Evolutionary conservation across 2,888 invertebrate genomes (phyloP).

Genomic region (Ectemnius cavifrons): DNA sequence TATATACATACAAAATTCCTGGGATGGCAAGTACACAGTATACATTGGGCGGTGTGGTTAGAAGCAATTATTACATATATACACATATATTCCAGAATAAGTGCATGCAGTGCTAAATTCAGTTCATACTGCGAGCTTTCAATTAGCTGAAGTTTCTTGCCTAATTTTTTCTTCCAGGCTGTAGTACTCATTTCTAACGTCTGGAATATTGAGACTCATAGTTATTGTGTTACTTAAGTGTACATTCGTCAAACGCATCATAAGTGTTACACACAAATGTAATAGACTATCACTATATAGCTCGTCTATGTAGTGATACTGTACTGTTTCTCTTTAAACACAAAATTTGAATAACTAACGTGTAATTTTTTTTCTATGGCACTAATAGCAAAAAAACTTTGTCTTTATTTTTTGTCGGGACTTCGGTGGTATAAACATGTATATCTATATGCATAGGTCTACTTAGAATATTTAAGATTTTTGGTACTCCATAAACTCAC

Average conservation of each 20-base stretch:
- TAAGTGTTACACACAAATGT: conserved; percentile 3
- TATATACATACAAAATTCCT: conserved; percentile 10
- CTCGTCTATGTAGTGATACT: no score
- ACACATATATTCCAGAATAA: conserved; percentile 48
- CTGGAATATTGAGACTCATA: conserved; percentile 44
- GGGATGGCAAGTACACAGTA: no score
- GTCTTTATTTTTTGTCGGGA: no score
- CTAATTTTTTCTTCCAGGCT: conserved; percentile 48
- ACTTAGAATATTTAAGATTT: no score
- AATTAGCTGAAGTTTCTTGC: conserved; percentile 53
- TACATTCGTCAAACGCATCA: conserved; percentile 42
- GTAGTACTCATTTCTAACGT: conserved; percentile 54
- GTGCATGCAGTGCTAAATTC: conserved; percentile 63
- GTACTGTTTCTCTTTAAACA: conserved; percentile 3
- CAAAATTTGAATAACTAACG: conserved; percentile 1
- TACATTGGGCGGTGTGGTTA: not conserved
- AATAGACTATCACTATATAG: not conserved
- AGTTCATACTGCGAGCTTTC: conserved; percentile 61
- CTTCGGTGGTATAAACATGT: not conserved
- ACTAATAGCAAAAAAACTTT: no score
- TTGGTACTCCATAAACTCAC: no score
- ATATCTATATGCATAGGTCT: conserved; percentile 6
- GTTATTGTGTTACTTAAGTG: conserved; percentile 41
- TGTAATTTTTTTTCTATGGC: no score
- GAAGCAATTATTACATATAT: conserved; percentile 9